phyloP scores from a whole-genome alignment of 2,888 invertebrate genomes.

The Stenolophus ochropezus region DNA sequence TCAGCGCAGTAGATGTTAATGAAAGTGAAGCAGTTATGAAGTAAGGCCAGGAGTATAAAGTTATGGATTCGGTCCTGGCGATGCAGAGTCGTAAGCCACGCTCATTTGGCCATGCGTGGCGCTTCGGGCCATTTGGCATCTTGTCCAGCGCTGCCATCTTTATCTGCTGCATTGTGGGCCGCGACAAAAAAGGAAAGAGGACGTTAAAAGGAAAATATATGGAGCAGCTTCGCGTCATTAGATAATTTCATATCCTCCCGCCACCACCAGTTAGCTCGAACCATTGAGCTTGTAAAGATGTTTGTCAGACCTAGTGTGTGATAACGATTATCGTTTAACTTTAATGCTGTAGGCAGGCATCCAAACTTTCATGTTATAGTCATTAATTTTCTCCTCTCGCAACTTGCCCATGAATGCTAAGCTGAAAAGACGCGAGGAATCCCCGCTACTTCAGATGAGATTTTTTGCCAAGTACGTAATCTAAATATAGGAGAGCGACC shows the following conservation, averaged over 20 bases:
- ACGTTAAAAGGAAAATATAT: slow-evolving; percentile 52
- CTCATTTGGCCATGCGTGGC: slow-evolving; percentile 20
- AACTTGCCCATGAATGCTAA: slow-evolving; percentile 48
- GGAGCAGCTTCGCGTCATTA: slow-evolving; percentile 46
- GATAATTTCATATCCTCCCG: slow-evolving; percentile 49
- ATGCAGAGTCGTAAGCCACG: slow-evolving; percentile 13
- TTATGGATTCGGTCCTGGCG: not conserved
- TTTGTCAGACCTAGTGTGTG: slow-evolving; percentile 56
- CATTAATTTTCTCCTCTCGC: slow-evolving; percentile 53
- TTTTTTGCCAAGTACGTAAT: slow-evolving; percentile 24
- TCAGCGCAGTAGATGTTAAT: not conserved
- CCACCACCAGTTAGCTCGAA: slow-evolving; percentile 50
- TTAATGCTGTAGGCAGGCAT: slow-evolving; percentile 53
- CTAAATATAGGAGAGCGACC: not conserved
- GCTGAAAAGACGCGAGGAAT: slow-evolving; percentile 35
- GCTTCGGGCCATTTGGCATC: slow-evolving; percentile 39
- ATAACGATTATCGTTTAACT: slow-evolving; percentile 58
- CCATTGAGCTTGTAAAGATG: slow-evolving; percentile 55
- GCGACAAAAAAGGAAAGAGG: slow-evolving; percentile 47
- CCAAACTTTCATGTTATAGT: slow-evolving; percentile 55
- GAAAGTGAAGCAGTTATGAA: not conserved
- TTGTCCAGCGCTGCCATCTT: slow-evolving; percentile 29
- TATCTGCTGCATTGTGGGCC: slow-evolving; percentile 40
- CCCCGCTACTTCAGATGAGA: slow-evolving; percentile 34
- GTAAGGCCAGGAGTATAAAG: not conserved